Evolutionary conservation across 2,113 vertebrate species (phyloP).

Genomic region (Connochaetes taurinus): DNA sequence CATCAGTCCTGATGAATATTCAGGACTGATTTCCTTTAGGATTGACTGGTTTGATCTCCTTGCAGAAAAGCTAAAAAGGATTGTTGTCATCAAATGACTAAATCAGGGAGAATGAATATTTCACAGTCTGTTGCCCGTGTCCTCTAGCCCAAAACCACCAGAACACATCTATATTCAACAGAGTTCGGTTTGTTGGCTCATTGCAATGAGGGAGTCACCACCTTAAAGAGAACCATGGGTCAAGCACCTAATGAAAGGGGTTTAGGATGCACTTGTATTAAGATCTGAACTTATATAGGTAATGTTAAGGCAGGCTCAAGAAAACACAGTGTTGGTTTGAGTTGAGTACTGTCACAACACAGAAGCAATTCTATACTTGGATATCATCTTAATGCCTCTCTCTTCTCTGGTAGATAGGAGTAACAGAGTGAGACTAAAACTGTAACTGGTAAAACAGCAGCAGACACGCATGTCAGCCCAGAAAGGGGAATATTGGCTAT

Average conservation of each 20-base stretch:
- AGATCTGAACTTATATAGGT: background rate
- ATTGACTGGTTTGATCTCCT: background rate
- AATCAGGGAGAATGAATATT: background rate
- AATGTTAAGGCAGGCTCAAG: background rate
- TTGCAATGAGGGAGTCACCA: background rate
- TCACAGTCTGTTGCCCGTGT: background rate
- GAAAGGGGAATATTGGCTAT: background rate
- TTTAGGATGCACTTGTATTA: background rate
- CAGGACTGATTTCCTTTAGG: background rate
- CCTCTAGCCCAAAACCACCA: background rate
- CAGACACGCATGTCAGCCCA: background rate
- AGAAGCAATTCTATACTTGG: background rate
- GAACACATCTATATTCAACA: background rate
- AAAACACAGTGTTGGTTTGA: background rate
- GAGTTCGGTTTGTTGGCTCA: background rate
- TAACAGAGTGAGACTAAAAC: background rate
- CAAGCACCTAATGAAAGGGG: rapidly evolving
- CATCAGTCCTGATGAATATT: background rate
- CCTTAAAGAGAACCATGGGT: background rate
- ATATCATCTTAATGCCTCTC: background rate
- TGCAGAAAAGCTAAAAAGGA: background rate
- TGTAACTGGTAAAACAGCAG: background rate
- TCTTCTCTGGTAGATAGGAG: background rate
- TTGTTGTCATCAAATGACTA: background rate
- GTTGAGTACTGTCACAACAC: background rate